These are phyloP conservation scores for Tychaedon coryphoeus DNA, from an alignment of 2,113 vertebrate genomes.

Conservation along the genomic window DNA sequence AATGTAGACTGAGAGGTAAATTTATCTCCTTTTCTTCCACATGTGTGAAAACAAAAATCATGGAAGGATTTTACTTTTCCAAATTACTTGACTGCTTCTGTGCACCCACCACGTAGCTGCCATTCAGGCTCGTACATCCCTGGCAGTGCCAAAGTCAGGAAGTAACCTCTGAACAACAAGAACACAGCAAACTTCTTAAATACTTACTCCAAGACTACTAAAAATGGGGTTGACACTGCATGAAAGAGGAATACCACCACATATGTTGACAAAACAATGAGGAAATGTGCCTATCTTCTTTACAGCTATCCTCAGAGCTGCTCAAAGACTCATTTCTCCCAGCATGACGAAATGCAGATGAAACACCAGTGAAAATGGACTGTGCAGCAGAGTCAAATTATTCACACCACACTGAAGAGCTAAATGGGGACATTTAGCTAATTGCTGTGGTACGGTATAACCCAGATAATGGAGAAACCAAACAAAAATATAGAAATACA, in stretches of 20 bases:
- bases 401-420: conserved; percentile 23
- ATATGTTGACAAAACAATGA: not conserved
- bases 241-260: not conserved
- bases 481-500: not conserved
- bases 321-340: not conserved
- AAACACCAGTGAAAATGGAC: not conserved
- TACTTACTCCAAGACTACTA: not conserved
- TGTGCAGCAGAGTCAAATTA: conserved; percentile 19
- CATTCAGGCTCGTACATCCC: fast-evolving
- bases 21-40: not conserved
- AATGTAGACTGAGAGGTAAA: not conserved
- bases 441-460: not conserved
- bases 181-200: not conserved
- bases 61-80: not conserved
- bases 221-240: not conserved
- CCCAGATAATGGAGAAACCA: not conserved
- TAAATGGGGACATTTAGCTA: conserved; percentile 25
- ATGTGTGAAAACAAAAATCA: not conserved
- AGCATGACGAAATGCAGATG: conserved; percentile 5
- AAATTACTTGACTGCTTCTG: not conserved
- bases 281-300: not conserved
- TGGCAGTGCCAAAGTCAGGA: not conserved
- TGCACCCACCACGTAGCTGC: not conserved
- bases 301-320: not conserved
- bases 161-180: not conserved